Base-by-base conservation (phyloP, 92 coral and sea anemone species). In the Meandrina meandrites region DNA sequence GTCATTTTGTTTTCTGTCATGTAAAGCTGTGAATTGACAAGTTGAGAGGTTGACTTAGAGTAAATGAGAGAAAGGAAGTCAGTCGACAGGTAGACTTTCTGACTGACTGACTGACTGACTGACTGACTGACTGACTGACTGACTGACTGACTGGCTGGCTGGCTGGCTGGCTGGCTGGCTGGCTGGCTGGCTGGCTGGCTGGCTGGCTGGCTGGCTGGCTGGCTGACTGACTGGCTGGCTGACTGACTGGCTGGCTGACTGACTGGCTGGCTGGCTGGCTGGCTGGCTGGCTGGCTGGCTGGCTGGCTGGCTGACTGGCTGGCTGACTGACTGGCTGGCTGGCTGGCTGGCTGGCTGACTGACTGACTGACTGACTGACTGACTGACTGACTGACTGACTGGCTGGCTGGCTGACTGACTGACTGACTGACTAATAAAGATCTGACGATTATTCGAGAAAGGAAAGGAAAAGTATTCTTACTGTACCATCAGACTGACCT, bases 401-500 rank as follows among this genome's bases (percentile, higher is more conserved):
- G 58, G 14, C 18, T 53, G 16, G 19, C 58, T 53, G 58, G 19
- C 58, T 53, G 19, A 53, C 58, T 53, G 16, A 18, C 58, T 53
- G 58, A 18, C 19, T 14, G 58, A 53, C 56, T 51, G 56, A 51
- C 56, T 51, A 14, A 51, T 13, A 40, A 40, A 40, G 12, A 13
- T 9, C 56, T 51, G 56, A 51, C 56, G n/a, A n/a, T n/a, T n/a
- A n/a, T n/a, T n/a, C n/a, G n/a, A n/a, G n/a, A n/a, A n/a, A n/a
- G n/a, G n/a, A n/a, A n/a, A n/a, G n/a, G n/a, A 6, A 40, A 40
- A 40, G 6, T 40, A 6, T 40, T 40, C 6, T 40, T 40, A 40
- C 6, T 40, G 45, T 40, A 40, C 53, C 53, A 48, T 48, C 89
- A 31, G 73, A 56, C 73, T 84, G 71, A 84, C 54, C 81, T 73